Evolutionary conservation across 1,140 invertebrate genomes (phyloP).

Genomic region (Euura saliciscinereae): DNA sequence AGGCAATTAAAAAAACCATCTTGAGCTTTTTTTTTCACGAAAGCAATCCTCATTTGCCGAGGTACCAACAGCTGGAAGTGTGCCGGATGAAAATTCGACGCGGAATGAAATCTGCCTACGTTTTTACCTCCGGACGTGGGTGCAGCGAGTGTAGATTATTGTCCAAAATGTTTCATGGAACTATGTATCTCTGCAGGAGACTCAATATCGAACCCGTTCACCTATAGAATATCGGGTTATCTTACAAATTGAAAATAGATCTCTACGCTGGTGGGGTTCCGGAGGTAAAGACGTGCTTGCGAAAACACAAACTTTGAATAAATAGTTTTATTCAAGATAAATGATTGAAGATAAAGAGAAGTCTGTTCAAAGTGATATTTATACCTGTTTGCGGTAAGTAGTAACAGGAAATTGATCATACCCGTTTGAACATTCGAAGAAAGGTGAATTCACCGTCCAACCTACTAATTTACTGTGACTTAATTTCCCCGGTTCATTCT

Average conservation of each 20-base stretch:
- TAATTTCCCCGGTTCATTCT: not conserved
- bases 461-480: not conserved
- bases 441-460: not conserved
- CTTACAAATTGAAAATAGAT: not conserved
- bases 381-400: too few relatives aligned
- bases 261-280: not conserved
- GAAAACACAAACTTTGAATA: too few relatives aligned
- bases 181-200: not conserved
- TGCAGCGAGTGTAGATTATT: conserved; percentile 3
- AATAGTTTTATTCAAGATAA: too few relatives aligned
- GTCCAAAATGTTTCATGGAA: not conserved
- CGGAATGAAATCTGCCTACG: not conserved
- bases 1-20: too few relatives aligned
- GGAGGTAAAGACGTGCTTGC: not conserved
- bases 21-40: too few relatives aligned
- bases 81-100: not conserved
- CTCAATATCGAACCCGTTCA: not conserved
- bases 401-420: too few relatives aligned
- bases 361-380: too few relatives aligned
- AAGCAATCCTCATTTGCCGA: too few relatives aligned
- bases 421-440: not conserved
- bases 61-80: too few relatives aligned
- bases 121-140: not conserved
- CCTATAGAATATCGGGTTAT: not conserved
- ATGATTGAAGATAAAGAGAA: too few relatives aligned